A percentile compares a stretch with the other conserved stretches of the same genome.
phyloP scores from a whole-genome alignment of 2,888 invertebrate genomes.

The Leucophenga maculata region DNA sequence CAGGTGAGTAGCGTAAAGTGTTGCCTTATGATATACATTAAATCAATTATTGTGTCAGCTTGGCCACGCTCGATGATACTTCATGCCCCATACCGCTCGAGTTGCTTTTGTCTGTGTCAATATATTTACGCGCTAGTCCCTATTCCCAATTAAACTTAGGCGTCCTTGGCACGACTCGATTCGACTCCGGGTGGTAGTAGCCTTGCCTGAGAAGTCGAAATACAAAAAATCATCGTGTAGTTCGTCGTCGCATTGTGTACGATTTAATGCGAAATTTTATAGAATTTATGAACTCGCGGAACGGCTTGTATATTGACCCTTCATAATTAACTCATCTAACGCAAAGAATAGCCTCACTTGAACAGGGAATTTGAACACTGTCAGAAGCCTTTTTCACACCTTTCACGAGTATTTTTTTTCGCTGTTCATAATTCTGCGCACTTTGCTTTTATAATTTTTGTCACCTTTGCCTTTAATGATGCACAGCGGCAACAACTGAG shows the following conservation, averaged over 20 bases:
- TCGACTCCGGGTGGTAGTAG: too few species aligned
- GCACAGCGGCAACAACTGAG: conserved; percentile 46
- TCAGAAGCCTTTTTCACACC: not conserved
- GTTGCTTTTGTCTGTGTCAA: not conserved
- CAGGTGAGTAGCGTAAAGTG: conserved; percentile 88
- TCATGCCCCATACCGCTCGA: not conserved
- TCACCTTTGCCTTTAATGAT: conserved; percentile 66
- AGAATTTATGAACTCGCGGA: too few species aligned
- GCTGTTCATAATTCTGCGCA: conserved; percentile 61
- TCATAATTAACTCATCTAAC: conserved; percentile 3
- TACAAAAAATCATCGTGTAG: too few species aligned
- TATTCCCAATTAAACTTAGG: not conserved
- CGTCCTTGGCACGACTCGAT: too few species aligned
- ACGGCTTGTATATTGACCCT: not conserved
- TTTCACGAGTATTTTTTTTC: not conserved
- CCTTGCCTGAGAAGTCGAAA: too few species aligned
- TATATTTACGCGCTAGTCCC: not conserved
- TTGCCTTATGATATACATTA: too few species aligned
- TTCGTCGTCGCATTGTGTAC: too few species aligned
- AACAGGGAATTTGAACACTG: conserved; percentile 28
- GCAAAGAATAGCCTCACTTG: not conserved
- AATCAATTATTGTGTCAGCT: too few species aligned
- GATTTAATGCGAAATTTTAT: too few species aligned
- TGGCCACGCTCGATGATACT: not conserved
- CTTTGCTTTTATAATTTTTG: conserved; percentile 67